phyloP scores from a whole-genome alignment of 1,140 invertebrate species.

The Drosophila eugracilis region DNA sequence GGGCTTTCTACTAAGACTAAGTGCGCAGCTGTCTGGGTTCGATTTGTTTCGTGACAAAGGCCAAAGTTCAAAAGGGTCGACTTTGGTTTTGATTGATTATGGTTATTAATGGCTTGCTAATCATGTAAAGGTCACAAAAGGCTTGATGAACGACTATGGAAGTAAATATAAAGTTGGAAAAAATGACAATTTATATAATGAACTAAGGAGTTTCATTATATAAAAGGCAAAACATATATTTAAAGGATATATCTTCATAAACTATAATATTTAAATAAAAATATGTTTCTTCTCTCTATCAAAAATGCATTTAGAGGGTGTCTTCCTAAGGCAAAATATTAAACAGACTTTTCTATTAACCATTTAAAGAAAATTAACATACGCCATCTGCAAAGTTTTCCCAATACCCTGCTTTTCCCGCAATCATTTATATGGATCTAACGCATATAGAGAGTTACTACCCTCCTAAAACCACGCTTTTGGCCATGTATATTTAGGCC shows the following conservation, averaged over 20 bases:
- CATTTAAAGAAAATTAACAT: neutral
- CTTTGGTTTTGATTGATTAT: constrained; percentile 23
- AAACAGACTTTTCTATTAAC: too few relatives aligned
- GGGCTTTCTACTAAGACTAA: neutral
- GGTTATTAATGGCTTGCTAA: constrained; percentile 6
- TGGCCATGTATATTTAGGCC: constrained; percentile 38
- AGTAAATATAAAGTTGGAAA: neutral
- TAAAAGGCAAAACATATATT: too few relatives aligned
- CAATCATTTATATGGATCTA: neutral
- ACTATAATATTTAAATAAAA: too few relatives aligned
- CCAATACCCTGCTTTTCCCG: neutral
- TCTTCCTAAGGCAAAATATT: too few relatives aligned
- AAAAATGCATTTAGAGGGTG: too few relatives aligned
- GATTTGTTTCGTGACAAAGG: neutral
- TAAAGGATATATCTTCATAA: too few relatives aligned
- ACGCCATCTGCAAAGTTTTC: neutral
- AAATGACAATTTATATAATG: too few relatives aligned
- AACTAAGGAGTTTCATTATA: too few relatives aligned
- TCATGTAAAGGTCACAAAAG: neutral
- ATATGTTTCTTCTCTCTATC: too few relatives aligned
- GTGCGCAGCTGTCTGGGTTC: constrained; percentile 44
- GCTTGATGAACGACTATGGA: too few relatives aligned
- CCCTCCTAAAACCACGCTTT: constrained; percentile 4
- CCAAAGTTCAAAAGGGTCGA: constrained; percentile 20
- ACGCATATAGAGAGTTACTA: constrained; percentile 7